phyloP scores from a whole-genome alignment of 2,797 vertebrate species.

The Cygnus olor region DNA sequence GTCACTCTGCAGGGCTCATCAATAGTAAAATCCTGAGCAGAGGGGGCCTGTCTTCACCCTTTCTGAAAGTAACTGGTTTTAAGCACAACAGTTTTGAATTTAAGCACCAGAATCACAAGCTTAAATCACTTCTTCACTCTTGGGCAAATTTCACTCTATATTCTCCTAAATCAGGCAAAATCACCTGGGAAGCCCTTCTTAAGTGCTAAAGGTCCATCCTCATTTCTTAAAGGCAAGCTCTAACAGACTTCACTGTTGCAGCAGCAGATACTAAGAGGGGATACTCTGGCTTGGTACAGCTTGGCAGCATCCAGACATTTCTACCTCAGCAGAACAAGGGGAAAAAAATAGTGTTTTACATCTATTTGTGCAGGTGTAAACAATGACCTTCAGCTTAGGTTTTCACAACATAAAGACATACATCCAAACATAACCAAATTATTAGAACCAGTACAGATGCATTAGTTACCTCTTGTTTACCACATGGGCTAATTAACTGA shows the following conservation, averaged over 20 bases:
- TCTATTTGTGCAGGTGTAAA: not conserved
- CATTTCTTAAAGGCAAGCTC: not conserved
- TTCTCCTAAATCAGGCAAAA: not conserved
- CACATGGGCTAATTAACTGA: not conserved
- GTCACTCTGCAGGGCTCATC: accelerated
- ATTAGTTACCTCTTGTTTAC: not conserved
- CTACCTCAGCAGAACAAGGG: not conserved
- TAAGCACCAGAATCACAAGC: not conserved
- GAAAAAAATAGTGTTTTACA: not conserved
- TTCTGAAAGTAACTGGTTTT: not conserved
- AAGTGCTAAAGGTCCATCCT: not conserved
- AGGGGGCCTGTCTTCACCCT: not conserved
- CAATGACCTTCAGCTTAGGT: not conserved
- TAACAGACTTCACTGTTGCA: not conserved
- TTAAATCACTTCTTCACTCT: not conserved
- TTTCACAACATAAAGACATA: not conserved
- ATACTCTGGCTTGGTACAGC: not conserved
- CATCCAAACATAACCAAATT: not conserved
- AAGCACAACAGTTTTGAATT: not conserved
- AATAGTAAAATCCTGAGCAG: not conserved
- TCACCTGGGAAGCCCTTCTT: not conserved
- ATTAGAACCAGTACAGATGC: not conserved
- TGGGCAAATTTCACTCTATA: not conserved
- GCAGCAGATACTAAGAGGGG: not conserved
- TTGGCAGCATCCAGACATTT: not conserved